Evolutionary conservation across 2,888 invertebrate genomes (phyloP).

Genomic region (Tipula confusa): DNA sequence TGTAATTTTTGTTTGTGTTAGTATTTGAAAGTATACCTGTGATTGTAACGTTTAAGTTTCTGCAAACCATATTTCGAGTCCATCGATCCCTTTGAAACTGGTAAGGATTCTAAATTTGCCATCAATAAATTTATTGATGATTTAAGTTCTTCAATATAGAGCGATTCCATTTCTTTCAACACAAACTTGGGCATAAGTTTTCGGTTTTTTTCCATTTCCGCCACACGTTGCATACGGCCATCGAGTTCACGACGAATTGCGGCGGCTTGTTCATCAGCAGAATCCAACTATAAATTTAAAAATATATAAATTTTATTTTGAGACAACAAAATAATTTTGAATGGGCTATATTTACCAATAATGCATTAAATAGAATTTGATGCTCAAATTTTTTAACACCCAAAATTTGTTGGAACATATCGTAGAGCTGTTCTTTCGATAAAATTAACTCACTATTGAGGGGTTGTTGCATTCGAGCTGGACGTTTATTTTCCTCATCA

Average conservation of each 20-base stretch:
- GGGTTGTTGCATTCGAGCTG: slow-evolving; percentile 80
- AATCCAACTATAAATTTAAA: slow-evolving; percentile 73
- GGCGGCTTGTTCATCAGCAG: slow-evolving; percentile 98
- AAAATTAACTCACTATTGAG: slow-evolving; percentile 90
- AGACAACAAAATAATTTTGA: background rate
- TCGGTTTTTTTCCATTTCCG: slow-evolving; percentile 96
- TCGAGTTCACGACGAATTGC: slow-evolving; percentile 98
- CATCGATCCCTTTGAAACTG: slow-evolving; percentile 96
- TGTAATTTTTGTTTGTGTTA: slow-evolving; percentile 42
- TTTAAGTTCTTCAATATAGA: slow-evolving; percentile 97
- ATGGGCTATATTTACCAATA: slow-evolving; percentile 70
- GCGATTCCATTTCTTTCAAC: slow-evolving; percentile 99
- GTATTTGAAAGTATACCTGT: slow-evolving; percentile 65
- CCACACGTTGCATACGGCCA: slow-evolving; percentile 93
- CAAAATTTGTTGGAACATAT: slow-evolving; percentile 99
- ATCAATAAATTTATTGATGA: slow-evolving; percentile 96
- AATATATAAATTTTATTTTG: background rate
- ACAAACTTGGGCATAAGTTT: slow-evolving; percentile 99
- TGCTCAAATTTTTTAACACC: slow-evolving; percentile 99
- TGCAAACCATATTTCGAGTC: slow-evolving; percentile 96
- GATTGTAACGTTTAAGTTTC: slow-evolving; percentile 97
- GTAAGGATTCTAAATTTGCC: slow-evolving; percentile 97
- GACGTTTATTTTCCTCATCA: slow-evolving; percentile 83
- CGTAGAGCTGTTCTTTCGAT: slow-evolving; percentile 98
- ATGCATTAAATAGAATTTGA: slow-evolving; percentile 96